Evolutionary conservation across 2,113 vertebrate species (phyloP), one percentile per base, ranked within the genome.

Genomic region (Trichomycterus rosablanca): DNA sequence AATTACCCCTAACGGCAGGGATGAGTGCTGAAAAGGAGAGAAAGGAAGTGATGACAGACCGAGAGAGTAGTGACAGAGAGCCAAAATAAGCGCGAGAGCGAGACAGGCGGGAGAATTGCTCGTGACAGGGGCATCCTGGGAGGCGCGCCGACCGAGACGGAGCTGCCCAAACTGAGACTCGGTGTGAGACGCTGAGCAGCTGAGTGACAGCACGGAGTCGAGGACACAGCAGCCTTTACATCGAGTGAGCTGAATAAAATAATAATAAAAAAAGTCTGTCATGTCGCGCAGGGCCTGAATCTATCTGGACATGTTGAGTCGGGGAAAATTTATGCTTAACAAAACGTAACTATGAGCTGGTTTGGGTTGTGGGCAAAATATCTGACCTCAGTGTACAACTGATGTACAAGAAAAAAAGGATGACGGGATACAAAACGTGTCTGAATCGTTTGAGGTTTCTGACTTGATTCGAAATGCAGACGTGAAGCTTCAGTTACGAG

Each of bases 111-210:
- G 37, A 2, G 58, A 59, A 18, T 48, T 32, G 46, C 30, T 52
- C 34, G 45, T 57, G 59, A 37, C 20, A 50, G 30, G 28, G 51
- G 15, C 12, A 48, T 49, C 14, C 19, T 18, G n/a, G 60, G 53
- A 59, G 51, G 58, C 53, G 54, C 54, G 19, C 8, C 39, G 54
- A 59, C 54, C 53, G 51, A 46, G 59, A 68, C 39, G 7, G 54
- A 35, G 37, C 46, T 11, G 30, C 46, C 51, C 35, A 19, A 7
- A 37, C 51, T 44, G 58, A 55, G 59, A n/a, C 54, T 67, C 59
- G 70, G 55, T 63, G 56, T 42, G 42, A 56, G 62, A 61, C 69
- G 48, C 55, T 28, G 32, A 35, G 28, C 18, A 18, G 22, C 49
- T 54, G 37, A 53, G 23, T 59, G 70, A 66, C 59, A 72, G 63